phyloP scores from a whole-genome alignment of 1,140 invertebrate genomes.

The Pentalonia nigronervosa region DNA sequence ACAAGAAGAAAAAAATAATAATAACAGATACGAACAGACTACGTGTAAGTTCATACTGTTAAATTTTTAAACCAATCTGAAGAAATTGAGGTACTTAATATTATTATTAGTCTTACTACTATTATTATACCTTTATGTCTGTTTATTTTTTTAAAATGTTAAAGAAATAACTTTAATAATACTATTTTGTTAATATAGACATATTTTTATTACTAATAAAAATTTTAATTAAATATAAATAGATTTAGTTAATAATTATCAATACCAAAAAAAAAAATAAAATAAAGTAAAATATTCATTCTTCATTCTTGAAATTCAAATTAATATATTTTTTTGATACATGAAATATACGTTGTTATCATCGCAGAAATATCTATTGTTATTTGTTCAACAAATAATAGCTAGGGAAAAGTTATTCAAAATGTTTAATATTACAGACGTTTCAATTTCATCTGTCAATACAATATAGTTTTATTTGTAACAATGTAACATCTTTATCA shows the following conservation, averaged over 20 bases:
- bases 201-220: neutral
- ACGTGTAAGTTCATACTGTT: neutral
- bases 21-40: neutral
- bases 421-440: neutral
- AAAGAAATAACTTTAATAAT: too few species aligned
- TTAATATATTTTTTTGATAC: neutral
- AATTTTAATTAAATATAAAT: neutral
- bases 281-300: neutral
- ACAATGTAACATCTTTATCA: neutral
- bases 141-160: too few species aligned
- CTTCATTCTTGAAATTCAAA: neutral
- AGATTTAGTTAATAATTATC: neutral
- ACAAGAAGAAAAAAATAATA: neutral
- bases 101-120: neutral
- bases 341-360: neutral
- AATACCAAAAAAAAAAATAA: neutral
- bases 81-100: neutral
- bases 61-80: neutral
- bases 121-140: neutral
- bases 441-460: neutral
- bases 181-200: too few species aligned
- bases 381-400: neutral
- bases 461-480: neutral
- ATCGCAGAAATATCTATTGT: neutral
- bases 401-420: conserved; percentile 12